Evolutionary conservation across 2,888 invertebrate genomes (phyloP).

Genomic region (Campoplex capitator): DNA sequence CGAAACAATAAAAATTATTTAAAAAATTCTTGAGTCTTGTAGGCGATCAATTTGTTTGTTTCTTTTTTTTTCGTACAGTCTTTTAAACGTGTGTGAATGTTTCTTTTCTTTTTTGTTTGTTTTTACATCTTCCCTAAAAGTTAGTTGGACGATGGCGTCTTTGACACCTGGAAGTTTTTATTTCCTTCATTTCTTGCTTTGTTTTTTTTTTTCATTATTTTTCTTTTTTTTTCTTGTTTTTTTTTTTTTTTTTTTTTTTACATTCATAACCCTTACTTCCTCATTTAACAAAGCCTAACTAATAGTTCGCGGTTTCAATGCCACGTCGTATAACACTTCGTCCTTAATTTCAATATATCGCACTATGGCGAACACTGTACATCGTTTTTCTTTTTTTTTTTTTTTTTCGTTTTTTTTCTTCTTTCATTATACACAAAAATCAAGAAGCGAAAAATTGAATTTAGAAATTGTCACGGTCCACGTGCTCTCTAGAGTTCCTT

Average conservation of each 20-base stretch:
- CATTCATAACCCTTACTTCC: conserved; percentile 37
- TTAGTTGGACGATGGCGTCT: conserved; percentile 84
- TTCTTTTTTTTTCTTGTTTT: conserved; percentile 61
- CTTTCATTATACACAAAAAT: conserved; percentile 18
- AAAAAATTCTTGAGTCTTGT: conserved; percentile 81
- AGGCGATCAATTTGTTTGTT: conserved; percentile 74
- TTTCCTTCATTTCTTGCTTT: conserved; percentile 65
- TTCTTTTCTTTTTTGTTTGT: conserved; percentile 65
- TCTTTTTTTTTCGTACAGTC: conserved; percentile 81
- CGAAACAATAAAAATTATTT: conserved; percentile 73
- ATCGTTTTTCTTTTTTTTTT: conserved; percentile 23
- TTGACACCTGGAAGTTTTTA: conserved; percentile 81
- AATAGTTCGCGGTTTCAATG: conserved; percentile 76
- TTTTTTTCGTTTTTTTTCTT: neutral
- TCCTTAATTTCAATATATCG: conserved; percentile 57
- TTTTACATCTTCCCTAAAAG: conserved; percentile 78
- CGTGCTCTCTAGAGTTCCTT: conserved; percentile 58
- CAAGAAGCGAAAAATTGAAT: conserved; percentile 39
- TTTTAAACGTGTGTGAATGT: conserved; percentile 81
- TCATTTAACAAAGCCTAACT: conserved; percentile 76
- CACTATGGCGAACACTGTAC: conserved; percentile 65
- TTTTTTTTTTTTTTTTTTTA: conserved; percentile 62
- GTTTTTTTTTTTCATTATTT: conserved; percentile 63
- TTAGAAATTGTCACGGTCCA: conserved; percentile 63
- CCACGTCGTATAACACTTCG: conserved; percentile 70